Evolutionary conservation across 2,113 vertebrate genomes (phyloP).

Genomic region (Seriola rivoliana): DNA sequence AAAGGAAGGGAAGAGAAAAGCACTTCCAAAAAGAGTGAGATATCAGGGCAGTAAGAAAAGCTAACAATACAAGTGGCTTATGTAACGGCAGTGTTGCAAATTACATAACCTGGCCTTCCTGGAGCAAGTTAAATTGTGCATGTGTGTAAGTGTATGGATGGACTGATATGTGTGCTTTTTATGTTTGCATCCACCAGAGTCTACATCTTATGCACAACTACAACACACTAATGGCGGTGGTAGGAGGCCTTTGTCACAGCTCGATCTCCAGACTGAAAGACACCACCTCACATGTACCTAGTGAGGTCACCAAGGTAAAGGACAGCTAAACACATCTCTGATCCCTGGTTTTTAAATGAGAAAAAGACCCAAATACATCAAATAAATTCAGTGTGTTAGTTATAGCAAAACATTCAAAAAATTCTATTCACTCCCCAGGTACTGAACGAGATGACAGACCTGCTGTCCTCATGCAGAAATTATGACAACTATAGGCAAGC

Average conservation of each 20-base stretch:
- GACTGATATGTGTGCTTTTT: slow-evolving; percentile 41
- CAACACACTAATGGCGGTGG: slow-evolving; percentile 97
- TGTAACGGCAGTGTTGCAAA: slow-evolving; percentile 60
- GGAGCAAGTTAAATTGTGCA: slow-evolving; percentile 68
- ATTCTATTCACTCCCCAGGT: slow-evolving; percentile 81
- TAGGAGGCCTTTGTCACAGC: slow-evolving; percentile 95
- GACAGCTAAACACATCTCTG: not conserved
- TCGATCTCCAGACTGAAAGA: slow-evolving; percentile 97
- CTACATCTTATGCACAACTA: slow-evolving; percentile 95
- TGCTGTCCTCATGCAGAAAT: slow-evolving; percentile 94
- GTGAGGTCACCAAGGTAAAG: slow-evolving; percentile 93
- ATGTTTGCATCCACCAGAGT: slow-evolving; percentile 82
- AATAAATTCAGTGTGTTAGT: too few species aligned
- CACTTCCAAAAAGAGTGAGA: slow-evolving; percentile 54
- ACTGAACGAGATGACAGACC: slow-evolving; percentile 96
- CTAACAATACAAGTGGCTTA: slow-evolving; percentile 74
- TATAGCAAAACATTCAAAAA: not conserved
- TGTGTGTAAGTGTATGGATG: slow-evolving; percentile 32
- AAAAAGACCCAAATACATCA: too few species aligned
- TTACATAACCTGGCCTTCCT: slow-evolving; percentile 76
- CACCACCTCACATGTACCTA: slow-evolving; percentile 92
- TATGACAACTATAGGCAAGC: slow-evolving; percentile 94
- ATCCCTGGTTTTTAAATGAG: too few species aligned
- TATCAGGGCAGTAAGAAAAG: slow-evolving; percentile 63
- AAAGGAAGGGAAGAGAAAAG: slow-evolving; percentile 54